Base-by-base conservation (phyloP, 1,140 invertebrate species). In the Drosophila eugracilis region DNA sequence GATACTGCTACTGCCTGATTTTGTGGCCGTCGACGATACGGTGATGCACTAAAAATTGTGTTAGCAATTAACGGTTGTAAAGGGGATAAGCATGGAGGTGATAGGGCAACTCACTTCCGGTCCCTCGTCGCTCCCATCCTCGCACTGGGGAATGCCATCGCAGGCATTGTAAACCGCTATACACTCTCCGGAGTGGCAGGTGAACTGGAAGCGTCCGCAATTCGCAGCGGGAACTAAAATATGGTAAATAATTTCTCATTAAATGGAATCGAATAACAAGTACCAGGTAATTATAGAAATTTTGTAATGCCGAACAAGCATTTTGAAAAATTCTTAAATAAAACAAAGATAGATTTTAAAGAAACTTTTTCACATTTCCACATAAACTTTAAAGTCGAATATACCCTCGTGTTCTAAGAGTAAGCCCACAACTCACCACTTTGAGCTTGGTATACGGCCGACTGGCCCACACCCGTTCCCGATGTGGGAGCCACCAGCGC, bases 121-220 rank as follows among this genome's bases (percentile, higher is more conserved):
- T 44, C 95, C 96, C 92, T 98, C 97, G 86, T 98, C 97, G 90
- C 96, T 97, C 58, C 95, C 97, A 93, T 99, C 98, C 3, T 95
- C 93, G 92, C 98, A 99, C 91, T 99, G 97, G 9, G 96, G 95
- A 55, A 98, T 97, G 24, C 97, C 97, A 92, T 99, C 97, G 89
- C 98, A 99, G 2, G 96, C 96, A 91, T 99, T 98, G 91, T 99
- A 98, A 72, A 98, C 84, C 12, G 97, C 97, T 74, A 99, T 98
- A 88, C 98, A 99, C 90, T 99, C 98, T 21, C 95, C 94, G 21
- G 95, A 95, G 57, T 95, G 94, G 85, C 97, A 98, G 91, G 96
- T 95, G 89, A 98, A 98, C 91, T 98, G 97, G 91, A 96, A 96
- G 44, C 95, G 93, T 67, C 94, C 96, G 91, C 96, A 97, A 52